Base-by-base conservation (phyloP, 2,888 invertebrate genomes). In the Norana najaformis region DNA sequence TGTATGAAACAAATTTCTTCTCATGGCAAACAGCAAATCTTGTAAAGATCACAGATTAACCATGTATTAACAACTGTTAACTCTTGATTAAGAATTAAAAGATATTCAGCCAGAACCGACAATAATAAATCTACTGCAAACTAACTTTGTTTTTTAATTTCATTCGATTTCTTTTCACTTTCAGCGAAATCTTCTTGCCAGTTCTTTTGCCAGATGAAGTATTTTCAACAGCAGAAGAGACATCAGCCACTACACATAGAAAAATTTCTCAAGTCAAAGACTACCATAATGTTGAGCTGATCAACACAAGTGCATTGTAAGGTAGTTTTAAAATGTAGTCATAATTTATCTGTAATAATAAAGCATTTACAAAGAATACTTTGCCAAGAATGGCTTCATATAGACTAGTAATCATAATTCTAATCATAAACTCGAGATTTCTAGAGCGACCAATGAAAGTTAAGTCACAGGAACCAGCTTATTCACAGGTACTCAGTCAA, bases 171-270 rank as follows among this genome's bases (percentile, higher is more conserved):
- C 36, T 23, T n/a, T 85, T 85, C 0, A 85, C 18, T 85, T 85
- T 85, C 37, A 85, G 23, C 11, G 85, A 85, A 36, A 85, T 85
- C 2, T 85, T 85, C 85, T 85, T 85, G 16, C 85, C 36, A 36
- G 85, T 85, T 85, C 85, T 85, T n/a, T 85, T 85, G 23, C 36
- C 11, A 85, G 85, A 85, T 23, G 85, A 35, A 16, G 85, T 20
- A 5, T 85, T 30, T 85, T 37, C 85, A 18, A 13, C 16, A 36
- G 23, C 85, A 36, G 85, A 69, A 13, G 69, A 69, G n/a, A 69
- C 69, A 69, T 69, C 69, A 69, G 69, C 69, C 69, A n/a, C 69
- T 69, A 69, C 30, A n/a, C 8, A 69, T 13, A 69, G 30, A n/a
- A 69, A 69, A 13, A 69, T 69, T 69, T n/a, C 30, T 23, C 20